Evolutionary conservation across 2,888 invertebrate species (phyloP), one percentile per base, ranked within the genome.

Genomic region (Heliconius sara): DNA sequence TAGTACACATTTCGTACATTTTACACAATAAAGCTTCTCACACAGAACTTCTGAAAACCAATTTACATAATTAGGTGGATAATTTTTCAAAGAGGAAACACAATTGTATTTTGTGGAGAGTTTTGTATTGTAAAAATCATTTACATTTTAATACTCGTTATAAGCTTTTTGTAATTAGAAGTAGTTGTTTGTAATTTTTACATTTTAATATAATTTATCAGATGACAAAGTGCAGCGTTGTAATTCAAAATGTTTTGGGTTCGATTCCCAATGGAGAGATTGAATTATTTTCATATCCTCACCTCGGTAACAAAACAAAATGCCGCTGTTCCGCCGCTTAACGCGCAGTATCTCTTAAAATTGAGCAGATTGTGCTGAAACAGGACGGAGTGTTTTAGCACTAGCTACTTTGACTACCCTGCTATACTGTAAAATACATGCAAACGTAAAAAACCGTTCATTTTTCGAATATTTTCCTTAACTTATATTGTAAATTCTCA

Each of bases 41-140:
- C n/a, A 43, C n/a, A 43, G 68, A 39, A 43, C 25, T 43, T 43
- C 68, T 39, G 43, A 43, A 68, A 43, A 13, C n/a, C 39, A 68
- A 68, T 68, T 68, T 68, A 68, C 39, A 68, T 68, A 68, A 68
- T 68, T 68, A 68, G 68, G n/a, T 13, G 25, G 39, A 13, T 68
- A 68, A 27, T 68, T 68, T 68, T 68, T 68, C 68, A 68, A 39
- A 68, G 68, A 68, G 34, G 68, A 10, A 43, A 68, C 39, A n/a
- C n/a, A 68, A 68, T 68, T 68, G 39, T 43, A 43, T 68, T 68
- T 43, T 43, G 68, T 68, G 13, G 25, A 22, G 43, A 13, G 43
- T 13, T n/a, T 43, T 68, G 43, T 43, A 43, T 43, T 68, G 43
- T 43, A 43, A 13, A 68, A 43, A 16, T 43, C 13, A 22, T 68